phyloP scores from a whole-genome alignment of 2,797 vertebrate genomes.

The Peromyscus melanophrys region DNA sequence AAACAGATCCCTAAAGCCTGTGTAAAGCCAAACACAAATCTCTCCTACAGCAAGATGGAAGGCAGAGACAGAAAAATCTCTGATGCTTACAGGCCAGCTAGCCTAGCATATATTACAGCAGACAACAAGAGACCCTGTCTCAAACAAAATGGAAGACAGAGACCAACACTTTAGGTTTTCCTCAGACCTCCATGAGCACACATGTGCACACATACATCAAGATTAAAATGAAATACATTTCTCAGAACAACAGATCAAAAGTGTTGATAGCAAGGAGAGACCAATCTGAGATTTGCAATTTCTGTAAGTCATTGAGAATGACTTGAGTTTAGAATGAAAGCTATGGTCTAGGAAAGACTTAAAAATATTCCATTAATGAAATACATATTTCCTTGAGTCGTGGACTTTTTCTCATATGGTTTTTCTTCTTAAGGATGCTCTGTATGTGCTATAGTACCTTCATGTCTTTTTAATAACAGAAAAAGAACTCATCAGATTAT shows the following conservation, averaged over 20 bases:
- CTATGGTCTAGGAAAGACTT: conserved; percentile 42
- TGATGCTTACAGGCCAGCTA: background rate
- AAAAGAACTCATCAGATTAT: conserved; percentile 31
- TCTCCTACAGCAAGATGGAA: background rate
- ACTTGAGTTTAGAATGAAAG: conserved; percentile 61
- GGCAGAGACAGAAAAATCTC: background rate
- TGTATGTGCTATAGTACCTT: background rate
- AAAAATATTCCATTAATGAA: conserved; percentile 37
- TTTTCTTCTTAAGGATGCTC: conserved; percentile 34
- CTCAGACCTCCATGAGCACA: background rate
- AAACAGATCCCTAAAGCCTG: background rate
- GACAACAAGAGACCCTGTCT: background rate
- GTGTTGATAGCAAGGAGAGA: conserved; percentile 17
- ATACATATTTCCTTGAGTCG: conserved; percentile 39
- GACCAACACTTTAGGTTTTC: background rate
- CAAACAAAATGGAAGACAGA: background rate
- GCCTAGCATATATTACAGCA: background rate
- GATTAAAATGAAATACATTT: background rate
- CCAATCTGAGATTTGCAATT: conserved; percentile 45
- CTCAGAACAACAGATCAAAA: conserved; percentile 44
- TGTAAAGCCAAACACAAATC: background rate
- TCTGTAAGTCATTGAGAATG: conserved; percentile 36
- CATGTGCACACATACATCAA: background rate
- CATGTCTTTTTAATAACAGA: conserved; percentile 56
- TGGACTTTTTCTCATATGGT: background rate